Base-by-base conservation (phyloP, 2,888 invertebrate species). In the Apoda limacodes region DNA sequence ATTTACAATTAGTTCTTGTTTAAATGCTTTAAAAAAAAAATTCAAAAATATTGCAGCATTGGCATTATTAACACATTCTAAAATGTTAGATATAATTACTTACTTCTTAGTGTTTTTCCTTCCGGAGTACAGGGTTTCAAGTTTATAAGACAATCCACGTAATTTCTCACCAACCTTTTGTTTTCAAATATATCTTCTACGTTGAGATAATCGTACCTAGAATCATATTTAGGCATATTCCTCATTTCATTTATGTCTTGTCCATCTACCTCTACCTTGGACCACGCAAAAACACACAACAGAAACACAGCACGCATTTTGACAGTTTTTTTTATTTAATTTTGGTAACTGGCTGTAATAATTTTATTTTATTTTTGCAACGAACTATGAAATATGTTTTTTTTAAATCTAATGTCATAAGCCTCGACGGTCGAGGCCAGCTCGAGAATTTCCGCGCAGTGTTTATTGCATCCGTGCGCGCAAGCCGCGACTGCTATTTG, bases 41-140 rank as follows among this genome's bases (percentile, higher is more conserved):
- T n/a, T n/a, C n/a, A n/a, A n/a, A n/a, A n/a, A n/a, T n/a, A n/a
- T n/a, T n/a, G n/a, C n/a, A n/a, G n/a, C n/a, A n/a, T n/a, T n/a
- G n/a, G n/a, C n/a, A n/a, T n/a, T n/a, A n/a, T n/a, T n/a, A n/a
- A n/a, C n/a, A n/a, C n/a, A n/a, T n/a, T 17, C 5, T 17, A 17
- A 17, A 7, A 17, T 17, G 7, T 17, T 17, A 17, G 17, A 17
- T 17, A 17, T 17, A 17, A 17, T 7, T 17, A 17, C 89, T 88
- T 65, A 90, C 90, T 81, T 82, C 86, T 89, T 32, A 89, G 67
- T 37, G 86, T 87, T 47, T 84, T 83, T 42, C 88, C 89, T 69
- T 89, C 89, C 2, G 89, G 88, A 21, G 89, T 84, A 59, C 89
- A 90, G 28, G 88, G 84, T 45, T 86, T 86, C 40, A 82, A 75